Conservation (phyloP, 2,797 vertebrate genomes). For the Karalla daura region DNA sequence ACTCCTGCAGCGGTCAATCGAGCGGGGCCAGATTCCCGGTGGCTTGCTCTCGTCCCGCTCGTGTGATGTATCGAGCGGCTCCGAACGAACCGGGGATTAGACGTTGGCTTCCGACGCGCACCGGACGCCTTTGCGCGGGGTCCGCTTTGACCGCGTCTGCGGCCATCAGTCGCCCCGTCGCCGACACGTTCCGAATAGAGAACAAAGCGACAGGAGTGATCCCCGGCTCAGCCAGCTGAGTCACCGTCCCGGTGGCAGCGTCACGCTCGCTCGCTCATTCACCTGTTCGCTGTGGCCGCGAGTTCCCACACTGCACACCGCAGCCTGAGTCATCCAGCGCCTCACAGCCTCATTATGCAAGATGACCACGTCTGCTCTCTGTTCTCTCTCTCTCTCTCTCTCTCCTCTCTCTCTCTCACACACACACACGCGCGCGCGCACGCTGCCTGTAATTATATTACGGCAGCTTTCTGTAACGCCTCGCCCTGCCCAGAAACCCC, state of each 20-base stretch:
- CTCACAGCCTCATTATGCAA: constrained; percentile 34
- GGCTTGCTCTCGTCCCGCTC: too few relatives aligned
- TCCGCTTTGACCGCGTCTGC: not conserved
- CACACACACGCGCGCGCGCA: constrained; percentile 14
- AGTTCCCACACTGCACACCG: constrained; percentile 25
- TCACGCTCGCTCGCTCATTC: not conserved
- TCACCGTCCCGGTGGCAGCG: constrained; percentile 15
- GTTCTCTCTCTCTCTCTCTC: not conserved
- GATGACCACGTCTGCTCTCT: constrained; percentile 27
- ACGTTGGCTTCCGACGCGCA: too few relatives aligned
- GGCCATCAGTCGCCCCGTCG: not conserved
- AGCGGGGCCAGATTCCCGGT: not conserved
- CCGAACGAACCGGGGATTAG: too few relatives aligned
- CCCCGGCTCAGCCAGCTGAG: constrained; percentile 21
- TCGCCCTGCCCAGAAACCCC: constrained; percentile 30
- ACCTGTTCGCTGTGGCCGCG: constrained; percentile 3
- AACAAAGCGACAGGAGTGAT: constrained; percentile 6
- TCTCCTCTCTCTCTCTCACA: not conserved
- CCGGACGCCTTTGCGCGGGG: not conserved
- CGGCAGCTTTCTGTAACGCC: constrained; percentile 34
- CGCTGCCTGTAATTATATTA: constrained; percentile 36
- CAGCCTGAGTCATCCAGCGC: constrained; percentile 30
- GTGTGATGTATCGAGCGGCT: too few relatives aligned
- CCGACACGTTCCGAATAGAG: not conserved
- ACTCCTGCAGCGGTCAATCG: too few relatives aligned